Base-by-base conservation (phyloP, 1,140 invertebrate genomes). In the Watersipora subatra region DNA sequence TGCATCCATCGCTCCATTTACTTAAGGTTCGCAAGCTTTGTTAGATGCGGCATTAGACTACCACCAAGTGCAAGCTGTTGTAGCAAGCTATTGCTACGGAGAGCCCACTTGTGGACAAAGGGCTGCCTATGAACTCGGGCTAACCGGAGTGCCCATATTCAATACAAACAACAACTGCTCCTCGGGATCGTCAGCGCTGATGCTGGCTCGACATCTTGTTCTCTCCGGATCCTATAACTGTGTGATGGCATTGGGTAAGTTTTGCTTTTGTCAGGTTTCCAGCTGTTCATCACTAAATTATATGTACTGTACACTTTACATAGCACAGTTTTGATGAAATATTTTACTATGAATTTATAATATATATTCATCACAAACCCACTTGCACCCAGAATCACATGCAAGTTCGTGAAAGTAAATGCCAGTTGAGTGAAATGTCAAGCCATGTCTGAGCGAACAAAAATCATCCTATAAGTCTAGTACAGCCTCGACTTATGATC, bases 91-190 rank as follows among this genome's bases (percentile, higher is more conserved):
- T 78, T 92, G 95, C n/a, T 94, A 92, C 75, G 94, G 87, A 85
- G 94, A 97, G 75, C 96, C 93, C 0, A 93, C 93, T 12, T 89
- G 87, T 78, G 94, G 94, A 1, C 94, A 97, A 81, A 82, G 93
- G 68, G 88, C 90, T 0, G 73, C 97, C 0, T 97, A 97, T 78
- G 87, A 92, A 78, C 79, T 97, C 46, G 94, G 94, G 55, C 87
- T 97, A 84, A 95, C 87, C 34, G 94, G 93, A 22, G 93, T 97
- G 71, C 94, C 94, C 1, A 88, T 97, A 66, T 92, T 89, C 80
- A 97, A 97, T 82, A 92, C 80, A 0, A 97, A 97, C 77, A 97
- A 97, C 74, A 97, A 97, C 75, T 97, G 94, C 73, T 89, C 94
- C 0, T 96, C 92, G 22, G 94, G 94, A 19, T 90, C 93, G 0